Evolutionary conservation across 1,140 invertebrate genomes (phyloP), one percentile per base, ranked within the genome.

Genomic region (Aphidius ervi): DNA sequence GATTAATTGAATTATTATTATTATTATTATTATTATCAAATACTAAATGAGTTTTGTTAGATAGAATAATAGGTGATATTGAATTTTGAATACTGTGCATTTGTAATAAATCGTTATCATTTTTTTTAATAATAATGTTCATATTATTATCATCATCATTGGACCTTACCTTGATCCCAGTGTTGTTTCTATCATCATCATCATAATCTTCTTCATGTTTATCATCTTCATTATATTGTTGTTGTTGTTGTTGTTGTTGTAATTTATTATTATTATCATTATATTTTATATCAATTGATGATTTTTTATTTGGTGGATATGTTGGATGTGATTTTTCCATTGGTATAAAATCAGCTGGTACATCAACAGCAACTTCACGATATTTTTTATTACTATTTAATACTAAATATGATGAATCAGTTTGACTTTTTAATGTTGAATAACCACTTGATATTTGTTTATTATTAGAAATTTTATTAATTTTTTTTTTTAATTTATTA

Each of bases 311-410:
- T 66, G 86, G 83, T n/a, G 87, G 87, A 74, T 88, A 89, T 63
- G 88, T 87, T n/a, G 88, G 88, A 31, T 88, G 85, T 20, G 84
- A 82, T 80, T 89, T 89, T 65, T 86, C 82, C 23, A 87, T 85
- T 66, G 87, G 87, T n/a, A 89, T 82, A 70, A 89, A 89, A 67
- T 87, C 87, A 49, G 88, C 84, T 2, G 88, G 88, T 61, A 89
- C 88, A 70, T 90, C 88, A 31, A 90, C 88, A 7, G 88, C 87
- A 66, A 89, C 82, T 68, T 90, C 88, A 58, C 88, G 82, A 58
- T 85, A 86, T 0, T 57, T 62, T 6, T 59, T 58, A 50, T 69
- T 78, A 9, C 61, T 68, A 46, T 81, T 78, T 50, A 82, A 69
- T 5, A 74, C 70, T 46, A 72, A 64, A 62, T 79, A 79, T 66